These are phyloP conservation scores for Rhinella marina DNA, from an alignment of 2,797 vertebrate species.

Conservation along the genomic window DNA sequence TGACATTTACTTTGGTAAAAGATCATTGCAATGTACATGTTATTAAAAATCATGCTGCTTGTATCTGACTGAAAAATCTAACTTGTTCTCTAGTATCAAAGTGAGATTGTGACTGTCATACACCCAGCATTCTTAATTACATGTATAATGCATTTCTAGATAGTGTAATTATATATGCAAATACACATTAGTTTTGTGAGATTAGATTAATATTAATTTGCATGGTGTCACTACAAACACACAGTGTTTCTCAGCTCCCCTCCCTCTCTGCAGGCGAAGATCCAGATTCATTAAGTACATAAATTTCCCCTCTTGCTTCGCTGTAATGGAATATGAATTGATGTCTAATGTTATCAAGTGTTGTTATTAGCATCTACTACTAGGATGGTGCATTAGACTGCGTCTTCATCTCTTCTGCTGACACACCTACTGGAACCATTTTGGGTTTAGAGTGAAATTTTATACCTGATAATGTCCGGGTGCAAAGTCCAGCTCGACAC, in stretches of 20 bases:
- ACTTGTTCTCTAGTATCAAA: constrained; percentile 47
- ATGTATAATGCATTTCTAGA: constrained; percentile 63
- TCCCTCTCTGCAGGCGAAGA: constrained; percentile 35
- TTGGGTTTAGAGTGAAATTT: not conserved
- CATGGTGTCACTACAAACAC: constrained; percentile 61
- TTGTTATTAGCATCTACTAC: not conserved
- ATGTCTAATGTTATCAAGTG: constrained; percentile 45
- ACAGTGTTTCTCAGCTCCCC: constrained; percentile 28
- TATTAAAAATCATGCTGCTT: constrained; percentile 53
- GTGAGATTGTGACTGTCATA: constrained; percentile 59
- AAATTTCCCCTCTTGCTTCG: constrained; percentile 38
- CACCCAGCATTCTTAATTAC: constrained; percentile 59
- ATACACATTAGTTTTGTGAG: constrained; percentile 60
- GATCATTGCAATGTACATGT: constrained; percentile 3
- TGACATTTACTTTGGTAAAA: constrained; percentile 58
- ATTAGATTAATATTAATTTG: constrained; percentile 64
- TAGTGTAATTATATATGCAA: constrained; percentile 62
- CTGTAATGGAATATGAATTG: constrained; percentile 39
- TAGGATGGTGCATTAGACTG: not conserved
- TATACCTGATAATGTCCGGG: not conserved
- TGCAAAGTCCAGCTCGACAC: not conserved
- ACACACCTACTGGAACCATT: constrained; percentile 6
- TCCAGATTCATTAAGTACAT: constrained; percentile 57
- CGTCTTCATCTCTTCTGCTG: not conserved
- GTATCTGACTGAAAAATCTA: constrained; percentile 45